Percentiles rank a stretch among this genome's conserved stretches.
Evolutionary conservation across 2,888 invertebrate genomes (phyloP).

Genomic region (Endotricha flammealis): DNA sequence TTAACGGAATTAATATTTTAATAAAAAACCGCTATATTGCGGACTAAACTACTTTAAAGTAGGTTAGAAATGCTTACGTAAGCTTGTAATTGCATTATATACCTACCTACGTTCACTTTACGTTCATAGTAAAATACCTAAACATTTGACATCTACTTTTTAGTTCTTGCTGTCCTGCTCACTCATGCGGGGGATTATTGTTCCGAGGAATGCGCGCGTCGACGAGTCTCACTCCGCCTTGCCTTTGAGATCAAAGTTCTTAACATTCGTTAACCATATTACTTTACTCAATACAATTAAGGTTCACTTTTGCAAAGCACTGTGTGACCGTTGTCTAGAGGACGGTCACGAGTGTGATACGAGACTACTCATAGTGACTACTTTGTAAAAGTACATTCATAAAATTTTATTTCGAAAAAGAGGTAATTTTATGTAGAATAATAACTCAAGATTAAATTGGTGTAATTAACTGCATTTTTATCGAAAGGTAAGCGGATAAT

Average conservation of each 20-base stretch:
- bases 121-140: slow-evolving; percentile 72
- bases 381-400: slow-evolving; percentile 72
- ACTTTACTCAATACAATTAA: slow-evolving; percentile 29
- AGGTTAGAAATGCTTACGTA: slow-evolving; percentile 67
- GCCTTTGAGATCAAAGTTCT: slow-evolving; percentile 41
- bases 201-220: slow-evolving; percentile 76
- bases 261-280: slow-evolving; percentile 15
- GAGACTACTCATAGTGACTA: slow-evolving; percentile 70
- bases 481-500: slow-evolving; percentile 7
- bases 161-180: slow-evolving; percentile 61
- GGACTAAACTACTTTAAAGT: slow-evolving; percentile 43
- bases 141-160: slow-evolving; percentile 76
- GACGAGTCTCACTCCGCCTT: slow-evolving; percentile 64
- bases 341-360: slow-evolving; percentile 35
- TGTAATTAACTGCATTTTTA: slow-evolving; percentile 4
- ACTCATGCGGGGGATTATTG: slow-evolving; percentile 63
- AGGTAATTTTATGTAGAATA: not conserved
- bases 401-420: slow-evolving; percentile 46
- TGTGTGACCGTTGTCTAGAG: slow-evolving; percentile 23
- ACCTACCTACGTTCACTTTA: slow-evolving; percentile 68
- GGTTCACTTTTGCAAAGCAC: slow-evolving; percentile 33
- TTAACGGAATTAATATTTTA: not conserved
- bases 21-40: slow-evolving; percentile 25
- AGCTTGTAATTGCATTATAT: slow-evolving; percentile 69
- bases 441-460: too few relatives aligned